These are phyloP conservation scores for Hylomyscus alleni DNA, from an alignment of 2,797 vertebrate species.

Conservation along the genomic window DNA sequence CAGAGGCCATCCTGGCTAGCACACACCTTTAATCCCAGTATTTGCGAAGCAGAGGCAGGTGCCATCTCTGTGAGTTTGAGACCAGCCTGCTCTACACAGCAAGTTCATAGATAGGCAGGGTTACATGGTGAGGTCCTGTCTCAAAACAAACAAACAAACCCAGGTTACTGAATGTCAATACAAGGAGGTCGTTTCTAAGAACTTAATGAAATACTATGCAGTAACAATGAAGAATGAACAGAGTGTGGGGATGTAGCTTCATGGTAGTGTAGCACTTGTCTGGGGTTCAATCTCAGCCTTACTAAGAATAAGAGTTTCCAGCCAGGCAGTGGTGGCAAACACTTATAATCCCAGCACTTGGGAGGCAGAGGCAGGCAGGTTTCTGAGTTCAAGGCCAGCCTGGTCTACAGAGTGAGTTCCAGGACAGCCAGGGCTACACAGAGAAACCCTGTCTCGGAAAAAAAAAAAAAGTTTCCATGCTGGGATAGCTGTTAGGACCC, in stretches of 20 bases:
- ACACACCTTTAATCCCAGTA: too few species aligned
- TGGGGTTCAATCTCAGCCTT: neutral
- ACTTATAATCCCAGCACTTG: too few species aligned
- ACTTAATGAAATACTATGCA: neutral
- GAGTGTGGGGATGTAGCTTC: neutral
- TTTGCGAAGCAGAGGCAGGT: too few species aligned
- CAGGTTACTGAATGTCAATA: neutral
- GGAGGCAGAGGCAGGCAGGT: too few species aligned
- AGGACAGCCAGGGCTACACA: too few species aligned
- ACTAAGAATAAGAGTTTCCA: neutral
- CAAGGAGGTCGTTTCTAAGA: neutral
- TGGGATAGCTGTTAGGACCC: neutral
- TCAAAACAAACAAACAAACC: too few species aligned
- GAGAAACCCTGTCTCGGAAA: too few species aligned
- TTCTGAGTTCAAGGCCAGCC: too few species aligned
- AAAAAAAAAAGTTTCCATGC: neutral
- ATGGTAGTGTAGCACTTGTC: neutral
- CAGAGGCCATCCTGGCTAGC: too few species aligned
- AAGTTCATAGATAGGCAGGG: neutral
- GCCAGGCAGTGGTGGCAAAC: too few species aligned
- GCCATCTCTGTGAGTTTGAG: neutral
- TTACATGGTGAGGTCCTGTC: neutral
- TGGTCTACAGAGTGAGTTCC: too few species aligned
- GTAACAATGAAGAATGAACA: neutral
- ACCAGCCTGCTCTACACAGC: neutral